Evolutionary conservation across 2,888 invertebrate species (phyloP), one percentile per base, ranked within the genome.

Genomic region (Hydropsyche betteni): DNA sequence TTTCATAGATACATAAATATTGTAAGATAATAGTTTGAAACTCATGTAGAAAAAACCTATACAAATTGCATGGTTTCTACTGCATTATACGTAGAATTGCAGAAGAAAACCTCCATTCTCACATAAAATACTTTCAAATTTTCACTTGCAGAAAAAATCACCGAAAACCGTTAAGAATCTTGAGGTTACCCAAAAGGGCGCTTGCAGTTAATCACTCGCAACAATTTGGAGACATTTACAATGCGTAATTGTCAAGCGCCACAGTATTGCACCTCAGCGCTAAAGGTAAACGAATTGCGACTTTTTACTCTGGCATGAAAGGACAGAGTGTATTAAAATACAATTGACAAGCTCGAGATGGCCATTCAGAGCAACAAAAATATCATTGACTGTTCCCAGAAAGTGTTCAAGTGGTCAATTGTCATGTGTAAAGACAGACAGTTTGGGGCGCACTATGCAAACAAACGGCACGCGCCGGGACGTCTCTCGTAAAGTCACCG

Each of bases 401-500:
- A 64, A 8, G 10, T 10, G 61, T 74, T 78, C 69, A 68, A 78
- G 78, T 78, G 76, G 68, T 61, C 75, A 68, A 76, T 75, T 76
- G 76, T 78, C 58, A 61, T 44, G 33, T 5, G 44, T 76, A 73
- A 75, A 74, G 53, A 38, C 36, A 24, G 64, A 34, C 36, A 24
- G 34, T 64, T 64, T 34, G 34, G 44, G 34, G 36, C n/a, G 34
- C 64, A 64, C 16, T 16, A 4, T 33, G 64, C 64, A 64, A 64
- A 64, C 64, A 64, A 64, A 52, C 50, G 75, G 70, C 79, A 79
- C 77, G 79, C 79, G 77, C 75, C 75, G 16, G 76, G 74, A 58
- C 72, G 75, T 76, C 74, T 51, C 72, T 74, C 74, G 24, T 58
- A 58, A 16, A 24, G 16, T 58, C 16, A 8, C 14, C 16, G 3